Evolutionary conservation across 2,888 invertebrate species (phyloP), one percentile per base, ranked within the genome.

Genomic region (Ormyrus labotus): DNA sequence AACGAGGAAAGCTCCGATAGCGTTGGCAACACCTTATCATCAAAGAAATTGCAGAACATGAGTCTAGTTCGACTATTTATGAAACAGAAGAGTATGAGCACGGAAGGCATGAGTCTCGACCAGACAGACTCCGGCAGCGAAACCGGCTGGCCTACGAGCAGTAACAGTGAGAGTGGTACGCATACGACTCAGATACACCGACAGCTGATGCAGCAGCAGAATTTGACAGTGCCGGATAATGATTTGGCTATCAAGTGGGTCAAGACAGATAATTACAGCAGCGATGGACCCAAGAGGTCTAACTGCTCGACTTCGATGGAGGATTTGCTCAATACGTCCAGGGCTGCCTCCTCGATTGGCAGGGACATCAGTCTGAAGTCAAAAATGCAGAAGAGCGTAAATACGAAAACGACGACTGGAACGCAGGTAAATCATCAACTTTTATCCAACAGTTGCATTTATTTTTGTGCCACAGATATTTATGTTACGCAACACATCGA

Each of bases 61-160:
- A 97, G 95, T 91, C 93, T 97, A 87, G 96, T 97, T 63, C 96
- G 96, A 90, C 92, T 97, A 84, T 97, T 97, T 88, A 97, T 97
- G 93, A 96, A 97, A 90, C 97, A 97, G 89, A 96, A 96, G 90
- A 96, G 96, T 89, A 94, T 94, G 92, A 96, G 96, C 84, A 94
- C 94, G 76, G 96, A 96, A 89, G 94, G 94, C 78, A 95, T 94
- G 85, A 93, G 94, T 78, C 91, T 96, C 92, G 96, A 96, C 89
- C 95, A 96, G 84, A 93, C 96, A 63, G 90, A 89, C 69, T 96
- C 96, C 1, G 95, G 91, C 0, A 92, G 92, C 71, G 93, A 96
- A 85, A 95, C 95, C 87, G 88, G 86, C 53, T 96, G 96, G 96
- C 95, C 95, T 5, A 93, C 93, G 34, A 93, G 93, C 78, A 94